Percentiles rank a stretch among this genome's conserved stretches.
These are phyloP conservation scores for Phoenicopterus ruber DNA, from an alignment of 2,113 vertebrate species.

Conservation along the genomic window DNA sequence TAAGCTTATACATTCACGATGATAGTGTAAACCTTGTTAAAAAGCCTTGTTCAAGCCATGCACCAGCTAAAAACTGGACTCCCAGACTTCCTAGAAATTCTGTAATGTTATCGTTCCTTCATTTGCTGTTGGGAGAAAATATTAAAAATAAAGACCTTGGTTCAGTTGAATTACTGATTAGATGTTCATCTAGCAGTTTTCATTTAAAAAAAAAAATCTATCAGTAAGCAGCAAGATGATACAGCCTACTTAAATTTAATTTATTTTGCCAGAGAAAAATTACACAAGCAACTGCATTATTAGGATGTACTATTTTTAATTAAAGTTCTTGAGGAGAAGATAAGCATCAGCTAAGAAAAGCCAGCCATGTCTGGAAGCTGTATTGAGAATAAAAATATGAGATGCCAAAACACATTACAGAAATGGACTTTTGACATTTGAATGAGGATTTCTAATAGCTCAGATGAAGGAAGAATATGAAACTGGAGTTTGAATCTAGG, in stretches of 20 bases:
- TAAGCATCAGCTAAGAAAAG: conserved; percentile 2
- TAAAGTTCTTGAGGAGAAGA: conserved; percentile 8
- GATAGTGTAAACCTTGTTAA: neutral
- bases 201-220: neutral
- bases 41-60: neutral
- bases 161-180: neutral
- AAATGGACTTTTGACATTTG: conserved; percentile 1
- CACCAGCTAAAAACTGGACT: neutral
- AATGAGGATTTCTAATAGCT: neutral
- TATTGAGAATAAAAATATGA: neutral
- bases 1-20: neutral
- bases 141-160: neutral
- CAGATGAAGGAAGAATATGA: neutral
- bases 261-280: conserved; percentile 12
- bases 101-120: neutral
- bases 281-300: neutral
- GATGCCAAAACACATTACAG: neutral
- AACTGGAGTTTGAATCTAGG: neutral
- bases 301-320: conserved; percentile 20
- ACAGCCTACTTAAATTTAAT: neutral
- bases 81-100: neutral
- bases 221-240: neutral
- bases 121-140: neutral
- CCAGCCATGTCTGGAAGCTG: neutral
- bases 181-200: neutral